Conservation (phyloP, 2,113 vertebrate species). For the Leptobrachium leishanense region DNA sequence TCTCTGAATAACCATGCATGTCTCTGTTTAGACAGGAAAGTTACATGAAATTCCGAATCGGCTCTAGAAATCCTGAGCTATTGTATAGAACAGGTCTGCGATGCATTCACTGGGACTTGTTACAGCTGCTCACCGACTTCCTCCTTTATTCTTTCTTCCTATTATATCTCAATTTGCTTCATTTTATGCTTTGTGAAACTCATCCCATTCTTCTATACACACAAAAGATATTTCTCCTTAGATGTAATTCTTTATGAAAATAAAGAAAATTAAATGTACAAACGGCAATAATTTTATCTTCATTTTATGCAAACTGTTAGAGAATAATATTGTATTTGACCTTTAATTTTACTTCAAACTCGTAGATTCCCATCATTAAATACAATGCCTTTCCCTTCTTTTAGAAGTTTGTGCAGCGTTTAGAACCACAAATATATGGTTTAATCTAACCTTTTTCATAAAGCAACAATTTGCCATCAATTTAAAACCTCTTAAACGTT, state of each 20-base stretch:
- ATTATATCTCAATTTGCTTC: not conserved
- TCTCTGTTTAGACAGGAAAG: too few species aligned
- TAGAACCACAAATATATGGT: slow-evolving; percentile 16
- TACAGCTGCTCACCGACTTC: too few species aligned
- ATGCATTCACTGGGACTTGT: too few species aligned
- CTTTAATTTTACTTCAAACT: slow-evolving; percentile 3
- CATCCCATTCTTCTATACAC: not conserved
- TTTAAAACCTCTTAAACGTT: not conserved
- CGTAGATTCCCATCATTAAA: not conserved
- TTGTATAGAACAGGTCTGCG: too few species aligned
- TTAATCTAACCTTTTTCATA: slow-evolving; percentile 7
- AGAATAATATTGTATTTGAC: slow-evolving; percentile 27
- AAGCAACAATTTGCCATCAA: not conserved
- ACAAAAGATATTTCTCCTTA: not conserved
- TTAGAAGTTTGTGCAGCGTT: not conserved
- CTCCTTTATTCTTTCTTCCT: not conserved
- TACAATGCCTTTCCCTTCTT: not conserved
- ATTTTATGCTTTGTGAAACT: not conserved
- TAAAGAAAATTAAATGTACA: slow-evolving; percentile 16
- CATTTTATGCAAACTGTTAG: slow-evolving; percentile 14
- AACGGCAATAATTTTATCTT: slow-evolving; percentile 10
- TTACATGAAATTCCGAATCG: too few species aligned
- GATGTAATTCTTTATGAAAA: slow-evolving; percentile 6
- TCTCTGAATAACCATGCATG: too few species aligned
- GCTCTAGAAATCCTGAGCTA: too few species aligned